Percentiles rank a stretch among this genome's conserved stretches.
Evolutionary conservation across 1,140 invertebrate species (phyloP).

Genomic region (Armadillidium nasatum): DNA sequence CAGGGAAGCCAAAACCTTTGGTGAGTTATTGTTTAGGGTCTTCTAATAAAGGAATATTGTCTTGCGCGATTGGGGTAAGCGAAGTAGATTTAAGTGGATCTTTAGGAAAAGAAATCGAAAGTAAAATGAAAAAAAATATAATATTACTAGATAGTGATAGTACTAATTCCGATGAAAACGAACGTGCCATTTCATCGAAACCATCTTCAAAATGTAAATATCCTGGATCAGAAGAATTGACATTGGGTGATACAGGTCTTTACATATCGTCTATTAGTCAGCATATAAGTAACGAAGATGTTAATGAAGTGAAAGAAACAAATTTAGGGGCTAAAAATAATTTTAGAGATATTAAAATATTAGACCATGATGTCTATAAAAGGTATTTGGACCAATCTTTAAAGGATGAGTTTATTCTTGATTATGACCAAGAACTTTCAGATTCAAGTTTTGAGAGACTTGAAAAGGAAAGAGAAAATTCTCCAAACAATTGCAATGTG

Average conservation of each 20-base stretch:
- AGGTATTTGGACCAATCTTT: neutral
- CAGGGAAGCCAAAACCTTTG: slow-evolving; percentile 67
- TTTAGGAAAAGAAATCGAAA: neutral
- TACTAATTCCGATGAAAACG: neutral
- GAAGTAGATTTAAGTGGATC: neutral
- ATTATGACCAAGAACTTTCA: neutral
- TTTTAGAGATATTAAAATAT: neutral
- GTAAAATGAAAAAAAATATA: neutral
- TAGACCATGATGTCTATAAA: neutral
- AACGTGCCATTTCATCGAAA: too few relatives aligned
- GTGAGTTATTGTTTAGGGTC: slow-evolving; percentile 50
- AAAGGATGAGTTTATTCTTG: neutral
- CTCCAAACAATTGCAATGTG: neutral
- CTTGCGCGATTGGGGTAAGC: neutral
- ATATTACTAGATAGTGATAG: neutral
- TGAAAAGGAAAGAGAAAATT: neutral
- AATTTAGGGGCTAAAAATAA: neutral
- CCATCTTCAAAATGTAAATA: too few relatives aligned
- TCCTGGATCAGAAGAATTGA: neutral
- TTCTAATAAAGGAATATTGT: neutral
- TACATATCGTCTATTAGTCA: slow-evolving; percentile 1
- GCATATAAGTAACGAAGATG: neutral
- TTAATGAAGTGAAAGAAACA: neutral
- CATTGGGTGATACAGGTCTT: neutral
- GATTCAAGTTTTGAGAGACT: slow-evolving; percentile 8